Conservation (phyloP, 2,888 invertebrate genomes). For the Aradus depressus region DNA sequence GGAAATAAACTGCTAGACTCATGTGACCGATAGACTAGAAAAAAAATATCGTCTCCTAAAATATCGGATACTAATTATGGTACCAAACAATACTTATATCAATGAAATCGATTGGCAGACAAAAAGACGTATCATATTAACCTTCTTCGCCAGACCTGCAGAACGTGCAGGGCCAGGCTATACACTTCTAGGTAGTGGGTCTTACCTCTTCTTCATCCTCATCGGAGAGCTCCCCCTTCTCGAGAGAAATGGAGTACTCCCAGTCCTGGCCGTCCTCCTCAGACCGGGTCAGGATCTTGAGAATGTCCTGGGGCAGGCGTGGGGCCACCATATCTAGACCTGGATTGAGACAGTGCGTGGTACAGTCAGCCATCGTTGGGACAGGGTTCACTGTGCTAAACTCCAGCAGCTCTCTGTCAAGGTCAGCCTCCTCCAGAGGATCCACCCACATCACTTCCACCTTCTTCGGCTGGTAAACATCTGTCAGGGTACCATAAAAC, state of each 20-base stretch:
- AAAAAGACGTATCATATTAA: too few species aligned
- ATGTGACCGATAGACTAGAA: too few species aligned
- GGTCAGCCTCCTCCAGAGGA: constrained; percentile 8
- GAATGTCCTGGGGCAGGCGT: constrained; percentile 2
- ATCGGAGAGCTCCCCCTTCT: not conserved
- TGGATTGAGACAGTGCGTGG: not conserved
- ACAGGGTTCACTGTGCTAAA: too few species aligned
- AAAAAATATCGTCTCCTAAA: too few species aligned
- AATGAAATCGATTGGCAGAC: too few species aligned
- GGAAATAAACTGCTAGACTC: too few species aligned
- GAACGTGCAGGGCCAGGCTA: too few species aligned
- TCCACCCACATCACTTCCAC: constrained; percentile 13
- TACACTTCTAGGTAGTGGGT: too few species aligned
- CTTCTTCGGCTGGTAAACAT: constrained; percentile 13
- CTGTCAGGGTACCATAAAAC: too few species aligned
- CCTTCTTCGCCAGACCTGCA: too few species aligned
- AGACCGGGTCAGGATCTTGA: not conserved
- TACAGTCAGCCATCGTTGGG: not conserved
- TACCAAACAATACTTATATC: too few species aligned
- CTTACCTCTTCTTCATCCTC: not conserved
- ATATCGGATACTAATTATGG: too few species aligned
- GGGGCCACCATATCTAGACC: constrained; percentile 7
- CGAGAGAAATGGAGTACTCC: constrained; percentile 7
- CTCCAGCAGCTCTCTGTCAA: constrained; percentile 16
- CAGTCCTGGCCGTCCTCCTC: constrained; percentile 7